Percentiles rank a stretch among this genome's conserved stretches.
These are phyloP conservation scores for Lepidochitona cinerea DNA, from an alignment of 2,888 invertebrate species.

Conservation along the genomic window DNA sequence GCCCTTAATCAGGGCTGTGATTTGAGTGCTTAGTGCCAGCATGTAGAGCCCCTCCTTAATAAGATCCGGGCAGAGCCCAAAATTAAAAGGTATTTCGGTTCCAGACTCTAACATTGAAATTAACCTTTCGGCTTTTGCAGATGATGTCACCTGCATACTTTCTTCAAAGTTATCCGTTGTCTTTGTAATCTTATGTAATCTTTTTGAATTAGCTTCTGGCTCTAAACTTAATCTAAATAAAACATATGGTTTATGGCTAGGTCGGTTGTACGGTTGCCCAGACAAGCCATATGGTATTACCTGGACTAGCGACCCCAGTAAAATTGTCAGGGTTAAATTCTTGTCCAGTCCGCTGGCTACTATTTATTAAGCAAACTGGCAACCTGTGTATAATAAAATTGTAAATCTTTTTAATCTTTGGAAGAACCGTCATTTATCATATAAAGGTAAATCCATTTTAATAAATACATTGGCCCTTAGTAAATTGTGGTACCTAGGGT, in stretches of 20 bases:
- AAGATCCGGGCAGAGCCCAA: neutral
- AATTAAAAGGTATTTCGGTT: slow-evolving; percentile 21
- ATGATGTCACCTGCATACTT: slow-evolving; percentile 11
- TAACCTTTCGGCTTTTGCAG: slow-evolving; percentile 21
- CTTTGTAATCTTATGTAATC: slow-evolving; percentile 5
- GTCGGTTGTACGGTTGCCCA: slow-evolving; percentile 30
- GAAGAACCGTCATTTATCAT: too few relatives aligned
- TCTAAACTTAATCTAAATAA: slow-evolving; percentile 30
- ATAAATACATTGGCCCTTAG: too few relatives aligned
- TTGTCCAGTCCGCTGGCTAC: too few relatives aligned
- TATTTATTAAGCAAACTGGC: too few relatives aligned
- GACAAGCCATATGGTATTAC: too few relatives aligned
- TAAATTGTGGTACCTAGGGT: too few relatives aligned
- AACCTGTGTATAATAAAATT: too few relatives aligned
- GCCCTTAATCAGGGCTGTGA: neutral
- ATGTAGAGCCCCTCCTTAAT: neutral
- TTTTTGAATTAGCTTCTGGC: slow-evolving; percentile 20
- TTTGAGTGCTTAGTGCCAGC: neutral
- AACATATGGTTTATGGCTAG: slow-evolving; percentile 27
- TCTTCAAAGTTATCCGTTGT: slow-evolving; percentile 4
- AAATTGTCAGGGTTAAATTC: too few relatives aligned
- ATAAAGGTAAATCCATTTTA: too few relatives aligned
- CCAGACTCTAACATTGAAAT: slow-evolving; percentile 13
- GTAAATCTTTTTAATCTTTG: too few relatives aligned
- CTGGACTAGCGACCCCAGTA: too few relatives aligned